Base-by-base conservation (phyloP, 1,140 invertebrate genomes). In the Dysdera silvatica region DNA sequence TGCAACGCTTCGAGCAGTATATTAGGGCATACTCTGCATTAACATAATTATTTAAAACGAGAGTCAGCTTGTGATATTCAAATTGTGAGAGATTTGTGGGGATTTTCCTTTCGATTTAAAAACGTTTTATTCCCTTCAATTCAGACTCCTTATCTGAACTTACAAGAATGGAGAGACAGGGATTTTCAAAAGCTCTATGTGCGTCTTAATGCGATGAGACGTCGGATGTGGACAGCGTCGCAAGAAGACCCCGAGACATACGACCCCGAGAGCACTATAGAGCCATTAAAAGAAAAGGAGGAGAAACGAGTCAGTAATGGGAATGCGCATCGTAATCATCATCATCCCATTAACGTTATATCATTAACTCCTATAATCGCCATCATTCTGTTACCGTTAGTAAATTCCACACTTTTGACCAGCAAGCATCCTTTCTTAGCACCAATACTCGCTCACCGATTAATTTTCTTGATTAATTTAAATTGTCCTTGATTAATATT, bases 251-350 rank as follows among this genome's bases (percentile, higher is more conserved):
- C 53, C n/a, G 56, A 59, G 24, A 14, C 23, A 31, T 20, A 32
- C 52, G 62, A 65, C 40, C 41, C 55, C 28, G 62, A 53, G 14
- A 63, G 45, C 40, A 61, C 56, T 18, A 37, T 56, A 24, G 58
- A 68, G 47, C 58, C 61, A 28, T 12, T 60, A 57, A 43, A 32
- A n/a, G 54, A 64, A 54, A 20, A 20, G 20, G 47, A 49, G 49
- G 48, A 64, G 49, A 43, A 57, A 47, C 51, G 54, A 65, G 63
- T 69, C 52, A 24, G 51, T 58, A n/a, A n/a, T n/a, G n/a, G n/a
- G n/a, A n/a, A n/a, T n/a, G n/a, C n/a, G n/a, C n/a, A n/a, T n/a
- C n/a, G n/a, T n/a, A n/a, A n/a, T n/a, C n/a, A n/a, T n/a, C n/a
- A n/a, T n/a, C n/a, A n/a, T n/a, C n/a, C n/a, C n/a, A n/a, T n/a